Conservation (phyloP, 2,888 invertebrate species). For the Cantharis lateralis region DNA sequence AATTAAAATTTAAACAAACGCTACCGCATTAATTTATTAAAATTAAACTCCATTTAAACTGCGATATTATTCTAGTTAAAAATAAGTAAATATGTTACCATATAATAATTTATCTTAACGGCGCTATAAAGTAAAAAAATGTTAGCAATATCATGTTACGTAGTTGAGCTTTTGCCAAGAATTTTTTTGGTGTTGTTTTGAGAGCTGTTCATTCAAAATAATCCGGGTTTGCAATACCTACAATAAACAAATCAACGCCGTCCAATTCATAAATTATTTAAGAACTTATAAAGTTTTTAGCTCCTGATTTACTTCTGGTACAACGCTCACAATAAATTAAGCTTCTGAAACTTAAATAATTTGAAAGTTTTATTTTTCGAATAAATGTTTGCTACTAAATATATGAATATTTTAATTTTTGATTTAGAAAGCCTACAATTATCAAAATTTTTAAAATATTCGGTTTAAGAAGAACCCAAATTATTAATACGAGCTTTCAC, state of each 20-base stretch:
- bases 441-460: no score
- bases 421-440: no score
- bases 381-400: neutral
- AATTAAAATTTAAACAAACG: neutral
- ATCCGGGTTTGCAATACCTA: neutral
- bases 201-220: neutral
- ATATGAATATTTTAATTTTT: neutral
- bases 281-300: neutral
- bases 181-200: neutral
- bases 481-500: neutral
- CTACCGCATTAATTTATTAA: neutral
- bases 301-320: neutral
- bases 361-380: neutral
- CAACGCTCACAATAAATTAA: neutral
- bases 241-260: neutral
- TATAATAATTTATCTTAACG: neutral
- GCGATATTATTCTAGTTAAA: neutral
- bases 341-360: neutral
- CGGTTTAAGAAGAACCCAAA: no score
- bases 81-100: neutral
- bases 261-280: neutral
- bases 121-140: neutral
- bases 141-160: neutral
- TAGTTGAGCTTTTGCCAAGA: neutral
- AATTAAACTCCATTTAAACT: neutral